A percentile compares a stretch with the other conserved stretches of the same genome.
These are phyloP conservation scores for Zaprionus lineosus DNA, from an alignment of 2,888 invertebrate genomes.

Conservation along the genomic window DNA sequence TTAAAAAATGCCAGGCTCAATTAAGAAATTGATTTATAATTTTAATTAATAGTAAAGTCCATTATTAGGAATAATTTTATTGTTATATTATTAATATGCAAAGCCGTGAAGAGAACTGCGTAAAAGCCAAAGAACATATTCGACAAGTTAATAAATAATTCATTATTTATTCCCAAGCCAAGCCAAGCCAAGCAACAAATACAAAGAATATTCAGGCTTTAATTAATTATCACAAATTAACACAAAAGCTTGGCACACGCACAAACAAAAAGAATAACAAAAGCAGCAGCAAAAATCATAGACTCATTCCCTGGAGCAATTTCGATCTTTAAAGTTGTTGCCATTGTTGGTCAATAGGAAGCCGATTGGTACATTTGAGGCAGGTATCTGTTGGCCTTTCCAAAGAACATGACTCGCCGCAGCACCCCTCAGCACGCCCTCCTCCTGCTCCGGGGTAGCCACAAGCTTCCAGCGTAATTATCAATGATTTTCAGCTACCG, in stretches of 20 bases:
- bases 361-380: slow-evolving; percentile 53
- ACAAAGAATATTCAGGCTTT: too few relatives aligned
- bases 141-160: slow-evolving; percentile 50
- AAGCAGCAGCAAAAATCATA: slow-evolving; percentile 18
- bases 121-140: slow-evolving; percentile 15
- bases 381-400: slow-evolving; percentile 35
- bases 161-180: slow-evolving; percentile 34
- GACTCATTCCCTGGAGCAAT: slow-evolving; percentile 48
- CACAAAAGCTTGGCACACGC: slow-evolving; percentile 54
- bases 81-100: slow-evolving; percentile 7
- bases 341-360: slow-evolving; percentile 48
- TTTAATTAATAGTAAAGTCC: too few relatives aligned
- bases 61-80: not conserved
- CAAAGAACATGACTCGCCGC: slow-evolving; percentile 13
- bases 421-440: not conserved
- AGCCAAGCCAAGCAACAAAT: not conserved
- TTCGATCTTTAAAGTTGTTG: slow-evolving; percentile 28
- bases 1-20: too few relatives aligned
- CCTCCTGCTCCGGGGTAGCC: not conserved
- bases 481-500: slow-evolving; percentile 47
- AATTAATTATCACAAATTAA: slow-evolving; percentile 71
- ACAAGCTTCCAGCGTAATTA: slow-evolving; percentile 36
- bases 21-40: too few relatives aligned
- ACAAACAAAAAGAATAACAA: slow-evolving; percentile 28
- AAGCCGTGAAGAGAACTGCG: slow-evolving; percentile 5